Conservation (phyloP, 1,140 invertebrate genomes). For the Ceratina calcarata region DNA sequence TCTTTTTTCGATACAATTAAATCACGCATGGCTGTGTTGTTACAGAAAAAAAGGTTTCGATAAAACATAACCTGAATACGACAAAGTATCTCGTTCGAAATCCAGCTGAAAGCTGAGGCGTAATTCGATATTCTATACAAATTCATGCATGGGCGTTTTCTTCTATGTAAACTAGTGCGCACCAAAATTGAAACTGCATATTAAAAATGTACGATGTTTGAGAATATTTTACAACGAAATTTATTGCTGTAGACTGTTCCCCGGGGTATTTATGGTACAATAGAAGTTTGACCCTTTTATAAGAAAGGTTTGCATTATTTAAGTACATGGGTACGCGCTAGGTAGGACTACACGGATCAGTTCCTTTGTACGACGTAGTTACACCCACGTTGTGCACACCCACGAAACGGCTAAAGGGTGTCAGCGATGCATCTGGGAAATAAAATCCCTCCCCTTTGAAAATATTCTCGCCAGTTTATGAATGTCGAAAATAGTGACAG, state of each 20-base stretch:
- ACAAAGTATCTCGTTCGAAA: too few relatives aligned
- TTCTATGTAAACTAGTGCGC: too few relatives aligned
- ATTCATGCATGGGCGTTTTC: too few relatives aligned
- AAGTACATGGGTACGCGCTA: neutral
- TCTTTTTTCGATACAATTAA: neutral
- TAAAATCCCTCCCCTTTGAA: constrained; percentile 2
- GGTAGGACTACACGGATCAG: neutral
- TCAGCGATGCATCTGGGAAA: constrained; percentile 3
- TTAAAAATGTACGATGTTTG: neutral
- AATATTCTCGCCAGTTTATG: neutral
- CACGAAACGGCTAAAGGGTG: neutral
- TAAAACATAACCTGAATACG: too few relatives aligned
- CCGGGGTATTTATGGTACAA: neutral
- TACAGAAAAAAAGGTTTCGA: too few relatives aligned
- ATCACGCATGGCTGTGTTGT: neutral
- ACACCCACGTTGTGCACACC: neutral
- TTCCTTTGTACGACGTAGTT: neutral
- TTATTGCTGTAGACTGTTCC: neutral
- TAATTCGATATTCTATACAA: too few relatives aligned
- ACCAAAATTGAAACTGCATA: too few relatives aligned
- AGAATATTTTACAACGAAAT: neutral
- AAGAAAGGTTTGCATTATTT: neutral
- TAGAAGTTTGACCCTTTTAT: neutral
- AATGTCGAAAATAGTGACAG: neutral
- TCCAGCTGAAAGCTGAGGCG: too few relatives aligned